These are phyloP conservation scores for Cephus pulcher DNA, from an alignment of 2,888 invertebrate species.

Conservation along the genomic window DNA sequence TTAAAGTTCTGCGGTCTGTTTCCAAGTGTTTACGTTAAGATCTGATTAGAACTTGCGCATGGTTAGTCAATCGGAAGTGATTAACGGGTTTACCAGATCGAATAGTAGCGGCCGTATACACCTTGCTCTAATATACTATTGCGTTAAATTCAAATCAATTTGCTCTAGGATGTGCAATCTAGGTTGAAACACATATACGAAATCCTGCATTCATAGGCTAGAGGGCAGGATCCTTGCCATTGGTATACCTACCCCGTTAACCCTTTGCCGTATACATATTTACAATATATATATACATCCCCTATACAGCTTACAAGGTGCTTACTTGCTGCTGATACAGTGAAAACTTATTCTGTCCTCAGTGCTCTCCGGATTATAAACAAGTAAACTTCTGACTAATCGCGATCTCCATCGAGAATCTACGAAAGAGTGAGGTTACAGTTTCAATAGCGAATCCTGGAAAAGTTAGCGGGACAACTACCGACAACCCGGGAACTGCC, in stretches of 20 bases:
- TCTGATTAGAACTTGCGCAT: constrained; percentile 26
- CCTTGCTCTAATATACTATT: neutral
- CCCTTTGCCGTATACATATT: neutral
- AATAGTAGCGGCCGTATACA: neutral
- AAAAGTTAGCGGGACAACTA: neutral
- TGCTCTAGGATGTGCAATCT: neutral
- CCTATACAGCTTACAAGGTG: neutral
- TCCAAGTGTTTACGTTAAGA: constrained; percentile 27
- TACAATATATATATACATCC: neutral
- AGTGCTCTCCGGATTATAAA: neutral
- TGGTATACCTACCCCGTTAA: neutral
- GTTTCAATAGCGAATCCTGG: neutral
- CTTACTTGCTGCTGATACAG: neutral
- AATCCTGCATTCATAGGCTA: neutral
- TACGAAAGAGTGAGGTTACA: neutral
- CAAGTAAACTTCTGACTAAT: constrained; percentile 7
- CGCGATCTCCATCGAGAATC: neutral
- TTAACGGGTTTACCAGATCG: constrained; percentile 16
- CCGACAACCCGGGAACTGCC: neutral
- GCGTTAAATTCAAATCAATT: neutral
- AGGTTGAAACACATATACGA: neutral
- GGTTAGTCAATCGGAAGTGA: constrained; percentile 19
- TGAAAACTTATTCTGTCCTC: neutral
- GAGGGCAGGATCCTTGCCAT: neutral
- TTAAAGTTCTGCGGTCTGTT: constrained; percentile 26